These are phyloP conservation scores for Pangasius macronema DNA, from an alignment of 2,797 vertebrate species.

Conservation along the genomic window DNA sequence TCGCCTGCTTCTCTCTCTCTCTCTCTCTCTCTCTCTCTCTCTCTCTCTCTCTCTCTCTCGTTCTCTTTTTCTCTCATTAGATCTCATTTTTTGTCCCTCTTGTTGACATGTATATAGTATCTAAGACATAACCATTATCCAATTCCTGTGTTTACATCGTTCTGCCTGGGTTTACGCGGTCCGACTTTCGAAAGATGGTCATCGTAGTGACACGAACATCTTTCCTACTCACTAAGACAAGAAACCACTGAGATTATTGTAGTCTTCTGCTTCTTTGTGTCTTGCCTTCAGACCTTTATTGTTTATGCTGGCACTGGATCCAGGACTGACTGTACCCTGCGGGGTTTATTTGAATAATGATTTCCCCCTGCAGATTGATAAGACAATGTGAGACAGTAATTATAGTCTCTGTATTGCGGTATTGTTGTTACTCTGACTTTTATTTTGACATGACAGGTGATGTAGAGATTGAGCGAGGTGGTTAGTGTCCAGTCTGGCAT, in stretches of 20 bases:
- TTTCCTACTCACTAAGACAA: too few relatives aligned
- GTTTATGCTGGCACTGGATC: neutral
- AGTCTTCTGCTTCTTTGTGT: neutral
- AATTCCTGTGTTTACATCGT: neutral
- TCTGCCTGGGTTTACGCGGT: too few relatives aligned
- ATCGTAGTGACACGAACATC: too few relatives aligned
- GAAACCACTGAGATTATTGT: neutral
- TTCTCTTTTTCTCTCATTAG: neutral
- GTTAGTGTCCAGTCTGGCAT: neutral
- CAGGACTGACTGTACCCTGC: neutral
- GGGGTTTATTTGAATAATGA: neutral
- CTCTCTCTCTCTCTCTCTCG: neutral
- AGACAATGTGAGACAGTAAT: neutral
- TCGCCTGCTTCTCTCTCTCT: neutral
- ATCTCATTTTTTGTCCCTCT: neutral
- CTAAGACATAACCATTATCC: neutral
- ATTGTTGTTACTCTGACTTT: neutral
- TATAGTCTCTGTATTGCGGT: neutral
- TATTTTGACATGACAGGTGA: neutral
- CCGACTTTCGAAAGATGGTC: too few relatives aligned
- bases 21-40: neutral
- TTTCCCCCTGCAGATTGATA: neutral
- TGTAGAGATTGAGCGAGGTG: neutral
- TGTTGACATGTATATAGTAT: neutral
- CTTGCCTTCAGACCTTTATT: neutral